Evolutionary conservation across 1,140 invertebrate species (phyloP).

Genomic region (Calephelis nemesis): DNA sequence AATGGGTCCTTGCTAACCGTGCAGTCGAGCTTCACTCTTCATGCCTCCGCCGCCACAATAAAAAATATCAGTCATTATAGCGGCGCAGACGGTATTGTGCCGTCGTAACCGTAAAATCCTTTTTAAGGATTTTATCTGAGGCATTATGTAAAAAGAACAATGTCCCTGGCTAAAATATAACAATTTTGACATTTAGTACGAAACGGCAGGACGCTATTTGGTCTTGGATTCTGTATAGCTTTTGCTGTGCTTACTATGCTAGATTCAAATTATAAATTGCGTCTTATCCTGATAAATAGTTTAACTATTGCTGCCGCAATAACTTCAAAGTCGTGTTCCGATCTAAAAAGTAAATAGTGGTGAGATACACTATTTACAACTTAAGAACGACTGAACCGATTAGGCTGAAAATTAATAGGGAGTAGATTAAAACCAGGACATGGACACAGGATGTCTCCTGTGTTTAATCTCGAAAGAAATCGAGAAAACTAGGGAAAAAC

Average conservation of each 20-base stretch:
- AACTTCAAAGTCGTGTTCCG: no score
- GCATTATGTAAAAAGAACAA: slow-evolving; percentile 18
- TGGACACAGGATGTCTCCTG: background rate
- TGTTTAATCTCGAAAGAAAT: background rate
- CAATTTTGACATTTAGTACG: slow-evolving; percentile 5
- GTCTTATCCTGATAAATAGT: no score
- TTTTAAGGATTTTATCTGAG: slow-evolving; percentile 11
- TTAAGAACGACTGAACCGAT: no score
- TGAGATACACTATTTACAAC: no score
- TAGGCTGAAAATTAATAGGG: no score
- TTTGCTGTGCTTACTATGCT: background rate
- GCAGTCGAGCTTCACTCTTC: background rate
- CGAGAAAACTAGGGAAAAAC: no score
- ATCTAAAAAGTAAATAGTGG: no score
- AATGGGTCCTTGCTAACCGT: background rate
- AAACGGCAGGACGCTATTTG: background rate
- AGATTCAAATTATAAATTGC: no score
- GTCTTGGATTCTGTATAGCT: background rate
- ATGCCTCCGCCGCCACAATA: slow-evolving; percentile 15
- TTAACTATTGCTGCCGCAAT: no score
- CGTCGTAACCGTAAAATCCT: slow-evolving; percentile 9
- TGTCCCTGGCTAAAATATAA: slow-evolving; percentile 7
- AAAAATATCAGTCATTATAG: slow-evolving; percentile 18
- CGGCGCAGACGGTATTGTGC: slow-evolving; percentile 13
- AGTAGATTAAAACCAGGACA: no score